A percentile compares a stretch with the other conserved stretches of the same genome.
Conservation (phyloP, 2,888 invertebrate genomes). For the Pyralis farinalis region DNA sequence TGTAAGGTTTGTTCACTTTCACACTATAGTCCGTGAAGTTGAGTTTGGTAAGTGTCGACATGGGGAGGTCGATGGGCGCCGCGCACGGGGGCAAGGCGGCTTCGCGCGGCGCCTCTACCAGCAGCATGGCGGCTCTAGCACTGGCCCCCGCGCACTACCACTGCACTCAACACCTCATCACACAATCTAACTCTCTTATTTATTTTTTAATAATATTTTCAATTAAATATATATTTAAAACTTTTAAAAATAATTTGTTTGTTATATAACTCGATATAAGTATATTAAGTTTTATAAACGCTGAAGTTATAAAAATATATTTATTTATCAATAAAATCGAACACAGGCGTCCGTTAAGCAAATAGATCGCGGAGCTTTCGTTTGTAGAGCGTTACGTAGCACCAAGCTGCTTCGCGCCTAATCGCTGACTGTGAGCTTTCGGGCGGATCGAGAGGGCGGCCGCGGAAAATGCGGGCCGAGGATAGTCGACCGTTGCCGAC, state of each 20-base stretch:
- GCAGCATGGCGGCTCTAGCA: constrained; percentile 85
- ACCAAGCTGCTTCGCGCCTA: constrained; percentile 56
- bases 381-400: constrained; percentile 33
- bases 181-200: constrained; percentile 16
- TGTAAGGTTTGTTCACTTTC: constrained; percentile 65
- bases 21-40: constrained; percentile 75
- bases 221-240: background rate
- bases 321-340: constrained; percentile 7
- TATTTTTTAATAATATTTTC: background rate
- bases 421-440: constrained; percentile 74
- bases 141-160: constrained; percentile 46
- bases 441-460: constrained; percentile 74
- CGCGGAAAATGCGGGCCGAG: constrained; percentile 53
- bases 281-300: too few relatives aligned
- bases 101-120: constrained; percentile 88
- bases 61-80: constrained; percentile 65
- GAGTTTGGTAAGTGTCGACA: constrained; percentile 69
- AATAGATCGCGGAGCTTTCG: constrained; percentile 40
- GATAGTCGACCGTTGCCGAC: constrained; percentile 27
- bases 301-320: constrained; percentile 5
- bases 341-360: constrained; percentile 26
- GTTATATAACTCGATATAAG: constrained; percentile 7
- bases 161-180: constrained; percentile 57
- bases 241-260: too few relatives aligned
- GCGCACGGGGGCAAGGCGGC: constrained; percentile 83